phyloP scores from a whole-genome alignment of 2,113 vertebrate genomes.

The Dermatemys mawii region DNA sequence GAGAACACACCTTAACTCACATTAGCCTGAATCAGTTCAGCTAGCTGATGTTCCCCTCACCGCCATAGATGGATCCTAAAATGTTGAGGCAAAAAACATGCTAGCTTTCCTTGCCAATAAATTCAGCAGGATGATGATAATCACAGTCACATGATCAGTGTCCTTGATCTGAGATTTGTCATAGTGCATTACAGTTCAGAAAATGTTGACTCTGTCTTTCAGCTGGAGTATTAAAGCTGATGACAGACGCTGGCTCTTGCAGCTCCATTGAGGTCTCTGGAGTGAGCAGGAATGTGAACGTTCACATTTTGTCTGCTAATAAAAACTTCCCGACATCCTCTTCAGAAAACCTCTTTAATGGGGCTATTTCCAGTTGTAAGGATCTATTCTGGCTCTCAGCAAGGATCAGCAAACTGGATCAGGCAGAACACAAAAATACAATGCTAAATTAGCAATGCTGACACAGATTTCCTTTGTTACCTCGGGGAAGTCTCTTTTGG shows the following conservation, averaged over 20 bases:
- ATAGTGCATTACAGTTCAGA: rapidly evolving
- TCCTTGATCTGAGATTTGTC: conserved; percentile 1
- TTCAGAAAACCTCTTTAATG: neutral
- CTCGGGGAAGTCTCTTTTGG: neutral
- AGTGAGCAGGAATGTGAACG: rapidly evolving
- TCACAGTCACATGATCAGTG: neutral
- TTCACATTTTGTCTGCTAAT: neutral
- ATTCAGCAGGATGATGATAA: neutral
- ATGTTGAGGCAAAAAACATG: rapidly evolving
- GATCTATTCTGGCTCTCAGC: rapidly evolving
- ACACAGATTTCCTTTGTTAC: rapidly evolving
- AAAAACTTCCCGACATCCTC: rapidly evolving
- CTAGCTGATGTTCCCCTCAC: neutral
- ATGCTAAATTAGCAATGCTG: neutral
- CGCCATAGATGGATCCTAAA: conserved; percentile 12
- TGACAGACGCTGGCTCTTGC: conserved; percentile 11
- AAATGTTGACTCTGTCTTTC: neutral
- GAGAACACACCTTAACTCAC: neutral
- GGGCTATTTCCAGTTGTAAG: rapidly evolving
- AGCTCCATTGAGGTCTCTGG: neutral
- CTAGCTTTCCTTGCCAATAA: conserved; percentile 17
- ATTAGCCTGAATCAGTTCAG: neutral
- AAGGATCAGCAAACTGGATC: neutral
- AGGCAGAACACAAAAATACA: rapidly evolving
- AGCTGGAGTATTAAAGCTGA: neutral